Base-by-base conservation (phyloP, 2,797 vertebrate genomes). In the Gadopsis marmoratus region DNA sequence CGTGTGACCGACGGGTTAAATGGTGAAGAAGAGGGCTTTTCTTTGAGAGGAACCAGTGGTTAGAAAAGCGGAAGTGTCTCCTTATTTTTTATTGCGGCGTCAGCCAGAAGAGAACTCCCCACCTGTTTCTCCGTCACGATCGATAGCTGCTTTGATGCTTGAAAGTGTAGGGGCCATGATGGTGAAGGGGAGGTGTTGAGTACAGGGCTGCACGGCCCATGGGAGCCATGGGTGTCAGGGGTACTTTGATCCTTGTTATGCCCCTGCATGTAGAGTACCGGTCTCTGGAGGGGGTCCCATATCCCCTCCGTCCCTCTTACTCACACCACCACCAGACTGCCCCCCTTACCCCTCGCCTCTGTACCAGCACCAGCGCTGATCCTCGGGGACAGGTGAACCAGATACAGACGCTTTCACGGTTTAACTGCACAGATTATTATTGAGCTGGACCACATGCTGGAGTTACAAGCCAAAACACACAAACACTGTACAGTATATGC, bases 171-270 rank as follows among this genome's bases (percentile, higher is more conserved):
- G 81, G 66, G 81, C 1, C 14, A 71, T 56, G 63, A 66, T 29
- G 60, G 70, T 23, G 60, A 65, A 58, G 45, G 0, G 1, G 54
- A 39, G 59, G 72, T 5, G 7, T 61, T 29, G 39, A 73, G 69
- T 67, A 67, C 58, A 35, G 76, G 47, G 76, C 69, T 86, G 93
- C 91, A 92, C 0, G 48, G 72, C 92, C 90, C 90, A 17, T 50
- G 83, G 91, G 91, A 90, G 62, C 58, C 31, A 41, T 9, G 80
- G 82, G 88, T 91, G 90, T 92, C 84, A 84, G 79, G 61, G 54
- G 29, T 53, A 65, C 92, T 94, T 94, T 93, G 92, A 93, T 94
- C 90, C 79, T 69, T 0, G 47, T 84, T 84, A 79, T 82, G 13
- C 65, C 79, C 54, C 71, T 73, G 84, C 86, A 91, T 83, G 87